These are phyloP conservation scores for Darevskia nairensis DNA, from an alignment of 2,797 vertebrate genomes.

Conservation along the genomic window DNA sequence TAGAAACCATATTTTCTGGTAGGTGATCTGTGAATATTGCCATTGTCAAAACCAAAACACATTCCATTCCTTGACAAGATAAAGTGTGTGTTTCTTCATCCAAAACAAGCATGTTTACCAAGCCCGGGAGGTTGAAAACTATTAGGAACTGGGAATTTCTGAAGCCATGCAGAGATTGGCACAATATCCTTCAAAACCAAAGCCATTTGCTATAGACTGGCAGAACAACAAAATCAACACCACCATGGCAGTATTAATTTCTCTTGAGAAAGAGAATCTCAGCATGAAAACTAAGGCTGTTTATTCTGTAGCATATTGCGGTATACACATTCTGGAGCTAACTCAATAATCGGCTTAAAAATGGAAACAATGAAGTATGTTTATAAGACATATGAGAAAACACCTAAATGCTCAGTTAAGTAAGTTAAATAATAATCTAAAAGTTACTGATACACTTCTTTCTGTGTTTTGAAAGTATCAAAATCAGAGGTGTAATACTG, in stretches of 20 bases:
- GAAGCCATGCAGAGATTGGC: slow-evolving; percentile 34
- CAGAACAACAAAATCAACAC: slow-evolving; percentile 50
- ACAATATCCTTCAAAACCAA: slow-evolving; percentile 45
- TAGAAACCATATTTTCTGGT: too few relatives aligned
- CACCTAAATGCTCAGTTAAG: slow-evolving; percentile 14
- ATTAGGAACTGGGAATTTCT: slow-evolving; percentile 32
- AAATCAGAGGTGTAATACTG: neutral
- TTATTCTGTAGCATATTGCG: slow-evolving; percentile 48
- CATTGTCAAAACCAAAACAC: neutral
- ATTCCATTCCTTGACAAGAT: slow-evolving; percentile 3
- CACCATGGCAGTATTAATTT: slow-evolving; percentile 54
- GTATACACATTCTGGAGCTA: slow-evolving; percentile 51
- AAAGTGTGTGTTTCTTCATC: neutral
- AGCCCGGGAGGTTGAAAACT: neutral
- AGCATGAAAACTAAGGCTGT: slow-evolving; percentile 48
- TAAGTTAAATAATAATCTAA: slow-evolving; percentile 18
- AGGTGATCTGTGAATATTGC: neutral
- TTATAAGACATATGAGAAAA: slow-evolving; percentile 46
- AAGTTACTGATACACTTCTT: slow-evolving; percentile 37
- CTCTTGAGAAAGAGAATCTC: slow-evolving; percentile 23
- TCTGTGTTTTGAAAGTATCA: slow-evolving; percentile 10
- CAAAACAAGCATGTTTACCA: neutral
- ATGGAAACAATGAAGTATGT: slow-evolving; percentile 29
- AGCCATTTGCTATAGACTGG: slow-evolving; percentile 63
- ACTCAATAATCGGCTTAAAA: slow-evolving; percentile 37